These are phyloP conservation scores for Anastrepha obliqua DNA, from an alignment of 1,140 invertebrate species.

Conservation along the genomic window DNA sequence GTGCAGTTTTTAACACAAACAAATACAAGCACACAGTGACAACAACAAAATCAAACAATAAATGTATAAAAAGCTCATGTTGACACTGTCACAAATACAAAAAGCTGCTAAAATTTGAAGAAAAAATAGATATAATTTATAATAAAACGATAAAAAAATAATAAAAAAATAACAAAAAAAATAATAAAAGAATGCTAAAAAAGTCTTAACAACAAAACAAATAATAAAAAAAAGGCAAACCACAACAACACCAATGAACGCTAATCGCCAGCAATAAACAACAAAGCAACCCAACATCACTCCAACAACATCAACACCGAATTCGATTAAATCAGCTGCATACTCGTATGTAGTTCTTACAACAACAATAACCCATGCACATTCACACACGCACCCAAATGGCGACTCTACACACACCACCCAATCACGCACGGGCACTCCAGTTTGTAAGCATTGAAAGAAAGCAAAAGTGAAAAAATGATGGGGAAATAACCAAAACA, in stretches of 20 bases:
- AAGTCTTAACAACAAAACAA: not conserved
- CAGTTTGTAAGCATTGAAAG: not conserved
- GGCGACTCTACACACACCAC: too few species aligned
- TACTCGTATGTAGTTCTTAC: not conserved
- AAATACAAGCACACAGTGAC: too few species aligned
- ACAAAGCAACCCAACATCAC: not conserved
- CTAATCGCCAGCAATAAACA: not conserved
- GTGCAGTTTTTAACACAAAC: too few species aligned
- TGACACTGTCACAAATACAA: not conserved
- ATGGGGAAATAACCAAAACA: not conserved
- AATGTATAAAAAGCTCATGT: not conserved
- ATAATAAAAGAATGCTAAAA: not conserved
- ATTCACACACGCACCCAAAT: not conserved
- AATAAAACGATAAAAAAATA: too few species aligned
- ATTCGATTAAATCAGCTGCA: conserved; percentile 11
- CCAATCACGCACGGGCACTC: not conserved
- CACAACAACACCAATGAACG: not conserved
- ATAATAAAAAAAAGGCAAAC: not conserved
- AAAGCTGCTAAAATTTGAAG: not conserved
- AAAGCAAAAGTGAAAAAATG: conserved; percentile 5
- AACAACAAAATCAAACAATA: too few species aligned
- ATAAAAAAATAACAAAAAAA: not conserved
- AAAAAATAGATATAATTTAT: too few species aligned
- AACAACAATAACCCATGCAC: not conserved
- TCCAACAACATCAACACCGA: not conserved